Evolutionary conservation across 2,888 invertebrate species (phyloP), one percentile per base, ranked within the genome.

Genomic region (Cephonodes hylas): DNA sequence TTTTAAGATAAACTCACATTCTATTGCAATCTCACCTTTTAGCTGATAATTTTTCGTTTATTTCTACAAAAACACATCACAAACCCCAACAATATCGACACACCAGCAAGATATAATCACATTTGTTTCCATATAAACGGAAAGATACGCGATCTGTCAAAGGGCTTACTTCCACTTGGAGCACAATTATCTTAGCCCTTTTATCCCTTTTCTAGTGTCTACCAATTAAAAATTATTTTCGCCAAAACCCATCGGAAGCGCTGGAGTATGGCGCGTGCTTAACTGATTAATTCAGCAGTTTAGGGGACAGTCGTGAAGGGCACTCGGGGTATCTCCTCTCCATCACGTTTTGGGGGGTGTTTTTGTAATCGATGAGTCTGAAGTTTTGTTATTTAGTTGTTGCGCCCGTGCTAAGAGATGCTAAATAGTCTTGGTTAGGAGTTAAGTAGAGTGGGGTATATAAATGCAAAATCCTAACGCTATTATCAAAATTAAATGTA

Each of bases 241-340:
- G 46, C 46, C 4, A 46, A 46, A 18, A 18, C 27, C 53, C 31
- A 53, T 44, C 58, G 42, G 58, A 59, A 59, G 58, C 10, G 3
- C 4, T 27, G 22, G 20, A 25, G 48, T 15, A 25, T 48, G 22
- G 58, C 58, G 58, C 58, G 58, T 59, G 58, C 58, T 27, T 18
- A 23, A 34, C 7, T 6, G 15, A 5, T 25, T 5, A 25, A 4
- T 10, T n/a, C n/a, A 4, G 27, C 3, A 18, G n/a, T 48, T n/a
- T 25, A 13, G 25, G 23, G 27, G 48, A 64, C 71, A 78, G 27
- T n/a, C 46, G 80, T 83, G 79, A 81, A 81, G 80, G 65, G 73
- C 68, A 66, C 76, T 77, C 62, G 27, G 64, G 63, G 69, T 81
- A 82, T 81, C 83, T 69, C 66, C 75, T 71, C 83, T 85, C 68